Base-by-base conservation (phyloP, 2,113 vertebrate genomes). In the Rattus norvegicus region DNA sequence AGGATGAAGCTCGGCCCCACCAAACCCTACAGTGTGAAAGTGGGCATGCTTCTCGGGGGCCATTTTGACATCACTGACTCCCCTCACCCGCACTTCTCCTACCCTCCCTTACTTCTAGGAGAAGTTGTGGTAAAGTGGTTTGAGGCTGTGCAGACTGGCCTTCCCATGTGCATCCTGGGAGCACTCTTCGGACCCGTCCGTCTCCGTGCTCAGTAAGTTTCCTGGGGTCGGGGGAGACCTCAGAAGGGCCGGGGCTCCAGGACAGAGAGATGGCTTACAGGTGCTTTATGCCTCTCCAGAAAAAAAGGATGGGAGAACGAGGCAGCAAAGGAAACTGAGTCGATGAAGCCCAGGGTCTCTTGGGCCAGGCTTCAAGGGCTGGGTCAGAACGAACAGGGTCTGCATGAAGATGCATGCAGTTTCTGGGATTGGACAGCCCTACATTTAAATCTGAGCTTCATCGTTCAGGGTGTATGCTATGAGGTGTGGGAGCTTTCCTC, bases 91-190 rank as follows among this genome's bases (percentile, higher is more conserved):
- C 86, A 97, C 67, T 98, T 0, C n/a, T 1, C 7, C 30, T 36
- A 72, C 59, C 43, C 19, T 75, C 67, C 93, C 4, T 83, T 2
- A 9, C 79, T 56, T 79, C 13, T 98, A 99, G 99, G 99, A 1
- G 99, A 99, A 96, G 98, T 99, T 1, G 99, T 99, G 61, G 99
- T 99, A 80, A 99, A 99, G 70, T 99, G 99, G 99, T 99, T 99
- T 0, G 99, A 99, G 96, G 99, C 99, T 0, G 88, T 99, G 77
- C 99, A 99, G 98, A 99, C 99, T 0, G 99, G 99, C 63, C 98
- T 99, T 92, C 99, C 99, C 97, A 99, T 99, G 99, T 99, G 99
- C 81, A 92, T 99, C 89, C 98, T 99, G 92, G 99, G 99, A 98
- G 99, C 99, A 0, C 96, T 97, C 4, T 98, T 99, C 0, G 99